Percentiles rank a stretch among this genome's conserved stretches.
Evolutionary conservation across 1,140 invertebrate species (phyloP).

Genomic region (Archivesica marissinica): DNA sequence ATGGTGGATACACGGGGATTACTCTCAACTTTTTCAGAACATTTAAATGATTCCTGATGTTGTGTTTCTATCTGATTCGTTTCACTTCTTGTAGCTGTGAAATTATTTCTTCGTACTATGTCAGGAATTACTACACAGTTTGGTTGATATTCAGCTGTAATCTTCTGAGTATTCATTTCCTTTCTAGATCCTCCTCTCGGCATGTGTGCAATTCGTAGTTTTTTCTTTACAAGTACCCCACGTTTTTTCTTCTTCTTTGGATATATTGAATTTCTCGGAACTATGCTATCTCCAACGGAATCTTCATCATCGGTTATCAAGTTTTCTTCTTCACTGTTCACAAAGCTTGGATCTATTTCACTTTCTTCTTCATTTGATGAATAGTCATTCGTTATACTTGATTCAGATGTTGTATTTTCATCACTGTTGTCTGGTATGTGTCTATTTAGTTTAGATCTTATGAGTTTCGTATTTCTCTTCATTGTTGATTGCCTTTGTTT

Average conservation of each 20-base stretch:
- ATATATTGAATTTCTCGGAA: not conserved
- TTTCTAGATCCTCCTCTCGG: no score
- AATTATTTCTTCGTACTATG: no score
- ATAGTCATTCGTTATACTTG: not conserved
- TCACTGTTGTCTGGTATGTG: not conserved
- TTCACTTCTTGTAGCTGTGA: no score
- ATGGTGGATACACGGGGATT: no score
- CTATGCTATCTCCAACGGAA: not conserved
- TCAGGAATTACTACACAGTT: no score
- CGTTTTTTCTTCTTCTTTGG: not conserved
- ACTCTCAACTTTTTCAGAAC: no score
- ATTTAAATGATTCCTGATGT: no score
- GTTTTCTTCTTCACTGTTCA: slow-evolving; percentile 1
- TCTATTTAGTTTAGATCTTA: not conserved
- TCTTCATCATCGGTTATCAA: slow-evolving; percentile 12
- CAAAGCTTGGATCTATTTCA: slow-evolving; percentile 1
- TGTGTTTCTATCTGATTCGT: no score
- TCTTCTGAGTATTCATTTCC: no score
- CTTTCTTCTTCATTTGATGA: not conserved
- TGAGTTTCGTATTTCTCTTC: slow-evolving; percentile 1
- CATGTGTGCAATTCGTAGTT: not conserved
- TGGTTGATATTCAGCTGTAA: no score
- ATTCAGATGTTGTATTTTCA: not conserved
- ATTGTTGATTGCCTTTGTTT: not conserved
- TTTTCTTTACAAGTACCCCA: not conserved